Evolutionary conservation across 2,888 invertebrate species (phyloP).

Genomic region (Dysmachus trigonus): DNA sequence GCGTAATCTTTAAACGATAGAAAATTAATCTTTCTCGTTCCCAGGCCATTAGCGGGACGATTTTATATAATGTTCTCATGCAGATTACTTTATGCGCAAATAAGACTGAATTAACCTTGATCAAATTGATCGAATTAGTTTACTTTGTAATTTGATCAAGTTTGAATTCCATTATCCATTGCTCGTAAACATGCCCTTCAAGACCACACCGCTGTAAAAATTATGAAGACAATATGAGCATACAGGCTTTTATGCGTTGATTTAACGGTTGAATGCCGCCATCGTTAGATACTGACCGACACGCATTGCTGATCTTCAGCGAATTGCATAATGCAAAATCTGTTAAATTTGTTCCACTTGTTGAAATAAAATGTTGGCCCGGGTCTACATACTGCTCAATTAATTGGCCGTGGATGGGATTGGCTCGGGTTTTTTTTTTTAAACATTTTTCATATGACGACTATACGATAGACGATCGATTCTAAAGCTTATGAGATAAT

Average conservation of each 20-base stretch:
- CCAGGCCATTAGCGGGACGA: neutral
- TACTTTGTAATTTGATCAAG: neutral
- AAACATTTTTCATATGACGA: neutral
- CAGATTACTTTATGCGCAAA: neutral
- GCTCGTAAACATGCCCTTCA: neutral
- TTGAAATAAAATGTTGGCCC: neutral
- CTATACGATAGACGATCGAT: neutral
- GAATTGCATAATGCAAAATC: neutral
- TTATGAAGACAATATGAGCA: neutral
- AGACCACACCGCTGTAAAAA: neutral
- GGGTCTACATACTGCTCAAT: neutral
- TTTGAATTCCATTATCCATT: neutral
- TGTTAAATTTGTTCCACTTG: neutral
- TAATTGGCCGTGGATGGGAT: neutral
- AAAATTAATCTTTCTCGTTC: neutral
- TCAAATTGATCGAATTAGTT: neutral
- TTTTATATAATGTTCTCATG: neutral
- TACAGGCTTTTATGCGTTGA: neutral
- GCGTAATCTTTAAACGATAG: neutral
- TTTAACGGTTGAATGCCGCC: neutral
- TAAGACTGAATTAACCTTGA: neutral
- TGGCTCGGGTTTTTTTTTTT: neutral
- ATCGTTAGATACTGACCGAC: neutral
- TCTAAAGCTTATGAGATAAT: neutral
- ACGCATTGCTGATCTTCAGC: neutral